phyloP scores from a whole-genome alignment of 37 sponge, comb jelly and placozoan genomes.

The Aplysina aerophoba region DNA sequence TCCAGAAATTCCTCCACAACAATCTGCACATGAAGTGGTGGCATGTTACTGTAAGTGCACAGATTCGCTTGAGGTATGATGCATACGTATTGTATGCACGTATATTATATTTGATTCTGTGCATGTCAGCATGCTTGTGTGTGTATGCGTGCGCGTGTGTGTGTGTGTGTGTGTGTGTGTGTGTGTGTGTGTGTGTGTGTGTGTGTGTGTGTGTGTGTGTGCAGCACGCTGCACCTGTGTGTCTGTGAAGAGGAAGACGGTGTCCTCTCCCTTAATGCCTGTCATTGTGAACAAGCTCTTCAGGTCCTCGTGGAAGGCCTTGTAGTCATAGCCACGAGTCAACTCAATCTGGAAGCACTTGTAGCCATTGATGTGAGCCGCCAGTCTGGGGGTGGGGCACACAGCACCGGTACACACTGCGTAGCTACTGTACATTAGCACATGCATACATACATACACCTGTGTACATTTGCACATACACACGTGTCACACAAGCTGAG shows the following conservation, averaged over 20 bases:
- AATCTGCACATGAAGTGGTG: conserved; percentile 54
- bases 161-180: not conserved
- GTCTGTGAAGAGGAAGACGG: conserved; percentile 99
- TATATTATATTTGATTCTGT: too few species aligned
- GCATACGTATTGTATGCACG: too few species aligned
- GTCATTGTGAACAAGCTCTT: conserved; percentile 86
- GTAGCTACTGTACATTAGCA: too few species aligned
- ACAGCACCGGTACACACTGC: not conserved
- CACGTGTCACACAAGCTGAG: too few species aligned
- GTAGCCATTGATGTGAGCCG: conserved; percentile 96
- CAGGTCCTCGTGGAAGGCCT: conserved; percentile 96
- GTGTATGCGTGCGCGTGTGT: too few species aligned
- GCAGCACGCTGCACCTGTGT: conserved; percentile 73
- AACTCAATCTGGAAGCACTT: conserved; percentile 99
- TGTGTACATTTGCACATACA: too few species aligned
- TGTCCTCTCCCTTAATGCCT: conserved; percentile 85
- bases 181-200: not conserved
- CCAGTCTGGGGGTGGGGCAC: conserved; percentile 55
- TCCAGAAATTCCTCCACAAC: conserved; percentile 97
- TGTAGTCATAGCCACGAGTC: conserved; percentile 91
- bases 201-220: too few species aligned
- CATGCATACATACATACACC: too few species aligned
- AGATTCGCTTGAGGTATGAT: too few species aligned
- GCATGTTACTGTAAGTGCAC: not conserved
- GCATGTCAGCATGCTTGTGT: not conserved